Evolutionary conservation across 37 sponge, comb jelly and placozoan genomes (phyloP).

Genomic region (Oscarella lobularis): DNA sequence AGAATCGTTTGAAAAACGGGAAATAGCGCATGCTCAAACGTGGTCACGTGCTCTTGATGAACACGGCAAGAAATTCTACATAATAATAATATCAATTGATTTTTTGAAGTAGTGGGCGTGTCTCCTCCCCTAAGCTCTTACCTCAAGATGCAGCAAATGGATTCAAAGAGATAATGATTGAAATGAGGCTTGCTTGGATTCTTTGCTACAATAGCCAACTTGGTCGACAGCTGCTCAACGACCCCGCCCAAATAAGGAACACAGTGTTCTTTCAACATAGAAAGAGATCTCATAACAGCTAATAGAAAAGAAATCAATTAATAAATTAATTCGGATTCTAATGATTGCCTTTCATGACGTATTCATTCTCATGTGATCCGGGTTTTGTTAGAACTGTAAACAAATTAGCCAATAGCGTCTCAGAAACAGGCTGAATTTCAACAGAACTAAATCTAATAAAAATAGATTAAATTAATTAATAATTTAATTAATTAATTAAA

Average conservation of each 20-base stretch:
- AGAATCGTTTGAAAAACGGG: conserved; percentile 82
- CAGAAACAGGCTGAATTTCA: conserved; percentile 51
- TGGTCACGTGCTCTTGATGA: no score
- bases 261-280: conserved; percentile 40
- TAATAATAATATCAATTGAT: not conserved
- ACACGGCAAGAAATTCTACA: conserved; percentile 33
- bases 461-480: no score
- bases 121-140: not conserved
- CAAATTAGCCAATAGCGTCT: conserved; percentile 47
- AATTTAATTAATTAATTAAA: not conserved
- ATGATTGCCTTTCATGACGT: conserved; percentile 66
- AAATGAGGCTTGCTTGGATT: conserved; percentile 97
- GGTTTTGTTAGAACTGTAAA: conserved; percentile 43
- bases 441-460: conserved; percentile 6
- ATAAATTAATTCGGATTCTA: not conserved
- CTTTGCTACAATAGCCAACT: conserved; percentile 49
- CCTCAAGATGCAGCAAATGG: conserved; percentile 76
- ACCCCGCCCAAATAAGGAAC: conserved; percentile 36
- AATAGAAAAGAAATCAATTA: not conserved
- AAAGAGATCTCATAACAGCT: conserved; percentile 59
- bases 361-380: conserved; percentile 85
- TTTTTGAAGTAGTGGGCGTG: not conserved
- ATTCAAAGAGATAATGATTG: conserved; percentile 98
- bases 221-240: conserved; percentile 52
- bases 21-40: conserved; percentile 67